Percentiles rank a stretch among this genome's conserved stretches.
Conservation (phyloP, 1,140 invertebrate species). For the Diabrotica undecimpunctata region DNA sequence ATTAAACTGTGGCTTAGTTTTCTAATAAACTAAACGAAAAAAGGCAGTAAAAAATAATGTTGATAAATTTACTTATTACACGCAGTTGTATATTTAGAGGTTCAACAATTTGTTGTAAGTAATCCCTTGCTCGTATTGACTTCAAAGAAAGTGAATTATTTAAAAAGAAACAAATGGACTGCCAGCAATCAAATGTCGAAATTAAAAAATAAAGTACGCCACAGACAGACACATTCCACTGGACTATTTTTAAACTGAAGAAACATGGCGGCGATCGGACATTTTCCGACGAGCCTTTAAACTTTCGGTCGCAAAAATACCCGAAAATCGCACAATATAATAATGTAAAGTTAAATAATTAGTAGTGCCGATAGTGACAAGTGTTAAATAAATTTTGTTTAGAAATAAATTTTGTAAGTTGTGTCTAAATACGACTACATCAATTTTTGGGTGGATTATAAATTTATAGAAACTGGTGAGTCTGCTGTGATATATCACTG, state of each 20-base stretch:
- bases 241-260: conserved; percentile 21
- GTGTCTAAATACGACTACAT: background rate
- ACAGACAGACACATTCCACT: conserved; percentile 13
- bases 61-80: too few relatives aligned
- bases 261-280: conserved; percentile 20
- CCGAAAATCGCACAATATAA: background rate
- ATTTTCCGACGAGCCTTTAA: conserved; percentile 14
- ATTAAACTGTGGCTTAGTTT: too few relatives aligned
- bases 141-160: background rate
- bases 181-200: background rate
- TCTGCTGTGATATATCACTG: background rate
- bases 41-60: too few relatives aligned
- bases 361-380: background rate
- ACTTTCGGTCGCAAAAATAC: background rate
- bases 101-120: too few relatives aligned
- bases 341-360: background rate
- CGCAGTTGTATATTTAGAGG: too few relatives aligned
- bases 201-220: conserved; percentile 7
- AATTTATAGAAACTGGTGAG: conserved; percentile 17
- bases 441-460: conserved; percentile 19
- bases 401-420: background rate
- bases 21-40: too few relatives aligned
- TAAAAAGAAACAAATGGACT: background rate
- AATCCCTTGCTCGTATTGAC: background rate
- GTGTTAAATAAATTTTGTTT: background rate